Conservation (phyloP, 2,113 vertebrate genomes). For the Elephantulus edwardii region DNA sequence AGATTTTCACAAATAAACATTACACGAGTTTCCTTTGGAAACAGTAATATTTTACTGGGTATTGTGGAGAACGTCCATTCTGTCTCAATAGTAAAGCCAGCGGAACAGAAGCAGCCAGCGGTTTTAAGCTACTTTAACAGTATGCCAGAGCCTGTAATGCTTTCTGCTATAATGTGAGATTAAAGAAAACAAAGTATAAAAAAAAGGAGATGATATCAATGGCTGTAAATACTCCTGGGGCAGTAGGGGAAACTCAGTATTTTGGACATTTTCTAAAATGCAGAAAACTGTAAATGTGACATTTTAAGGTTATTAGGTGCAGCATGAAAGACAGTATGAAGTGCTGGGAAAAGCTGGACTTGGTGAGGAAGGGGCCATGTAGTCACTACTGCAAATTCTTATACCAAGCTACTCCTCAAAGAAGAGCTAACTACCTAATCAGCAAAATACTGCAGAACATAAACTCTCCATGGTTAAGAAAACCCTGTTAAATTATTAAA, state of each 20-base stretch:
- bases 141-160: neutral
- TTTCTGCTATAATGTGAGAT: slow-evolving; percentile 3
- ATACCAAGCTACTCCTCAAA: neutral
- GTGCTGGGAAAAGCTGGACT: neutral
- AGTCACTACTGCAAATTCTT: neutral
- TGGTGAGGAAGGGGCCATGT: neutral
- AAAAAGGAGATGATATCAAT: neutral
- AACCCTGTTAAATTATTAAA: neutral
- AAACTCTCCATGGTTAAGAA: slow-evolving; percentile 26
- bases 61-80: neutral
- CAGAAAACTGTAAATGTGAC: neutral
- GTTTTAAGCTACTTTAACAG: neutral
- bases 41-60: neutral
- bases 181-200: slow-evolving; percentile 5
- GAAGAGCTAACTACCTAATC: neutral
- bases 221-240: neutral
- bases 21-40: neutral
- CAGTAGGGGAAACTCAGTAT: neutral
- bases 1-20: neutral
- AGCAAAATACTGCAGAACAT: neutral
- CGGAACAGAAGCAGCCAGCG: neutral
- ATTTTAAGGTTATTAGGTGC: neutral
- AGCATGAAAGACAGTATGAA: neutral
- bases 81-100: too few relatives aligned
- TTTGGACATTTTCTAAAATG: neutral